Conservation (phyloP, 2,113 vertebrate genomes). For the Burhinus bistriatus region DNA sequence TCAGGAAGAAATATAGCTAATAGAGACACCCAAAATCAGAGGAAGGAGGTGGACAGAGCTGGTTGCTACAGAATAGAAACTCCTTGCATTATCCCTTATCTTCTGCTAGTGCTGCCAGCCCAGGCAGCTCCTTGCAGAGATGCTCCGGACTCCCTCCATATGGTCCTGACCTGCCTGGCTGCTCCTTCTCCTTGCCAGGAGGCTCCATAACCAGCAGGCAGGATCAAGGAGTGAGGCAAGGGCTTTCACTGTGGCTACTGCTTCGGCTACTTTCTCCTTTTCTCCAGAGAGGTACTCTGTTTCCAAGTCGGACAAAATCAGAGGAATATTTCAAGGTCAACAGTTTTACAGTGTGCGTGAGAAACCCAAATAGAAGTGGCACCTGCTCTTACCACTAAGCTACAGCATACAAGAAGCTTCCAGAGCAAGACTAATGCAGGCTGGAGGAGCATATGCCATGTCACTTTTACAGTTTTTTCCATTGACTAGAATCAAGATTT, state of each 20-base stretch:
- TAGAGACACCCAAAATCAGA: not conserved
- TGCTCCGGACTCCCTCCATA: not conserved
- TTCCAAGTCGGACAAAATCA: not conserved
- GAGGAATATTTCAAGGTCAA: not conserved
- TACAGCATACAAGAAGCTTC: not conserved
- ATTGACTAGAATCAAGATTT: not conserved
- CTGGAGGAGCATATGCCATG: not conserved
- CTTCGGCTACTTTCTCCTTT: not conserved
- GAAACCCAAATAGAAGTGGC: not conserved
- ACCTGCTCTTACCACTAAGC: not conserved
- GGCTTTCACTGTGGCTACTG: not conserved
- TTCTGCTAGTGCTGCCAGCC: not conserved
- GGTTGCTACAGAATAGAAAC: not conserved
- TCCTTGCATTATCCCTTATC: not conserved
- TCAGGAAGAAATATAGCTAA: not conserved
- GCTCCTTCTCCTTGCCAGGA: not conserved
- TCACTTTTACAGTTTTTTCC: not conserved
- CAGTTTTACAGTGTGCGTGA: not conserved
- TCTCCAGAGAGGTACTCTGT: not conserved
- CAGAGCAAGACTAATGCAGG: not conserved
- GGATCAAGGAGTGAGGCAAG: not conserved
- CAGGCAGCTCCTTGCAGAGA: not conserved
- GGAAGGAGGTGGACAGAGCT: not conserved
- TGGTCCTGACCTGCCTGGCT: not conserved
- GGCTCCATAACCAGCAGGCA: not conserved